Percentiles rank a stretch among this genome's conserved stretches.
Conservation (phyloP, 2,888 invertebrate species). For the Papilio protenor region DNA sequence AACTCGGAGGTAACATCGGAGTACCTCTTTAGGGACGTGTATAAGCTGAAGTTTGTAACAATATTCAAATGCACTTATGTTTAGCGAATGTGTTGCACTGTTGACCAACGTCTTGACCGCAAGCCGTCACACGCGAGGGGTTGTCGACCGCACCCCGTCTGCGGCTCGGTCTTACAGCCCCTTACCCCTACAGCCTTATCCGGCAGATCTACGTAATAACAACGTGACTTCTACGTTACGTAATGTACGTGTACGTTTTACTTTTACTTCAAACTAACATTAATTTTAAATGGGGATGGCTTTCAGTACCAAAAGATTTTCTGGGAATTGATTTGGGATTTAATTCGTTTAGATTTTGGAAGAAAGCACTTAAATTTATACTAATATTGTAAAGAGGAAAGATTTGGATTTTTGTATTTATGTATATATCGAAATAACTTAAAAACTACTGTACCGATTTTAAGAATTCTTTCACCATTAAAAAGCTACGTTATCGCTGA, state of each 20-base stretch:
- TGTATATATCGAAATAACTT: no score
- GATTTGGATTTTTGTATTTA: no score
- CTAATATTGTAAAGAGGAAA: no score
- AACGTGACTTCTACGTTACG: slow-evolving; percentile 45
- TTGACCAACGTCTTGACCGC: slow-evolving; percentile 68
- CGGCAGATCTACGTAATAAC: slow-evolving; percentile 47
- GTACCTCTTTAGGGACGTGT: neutral
- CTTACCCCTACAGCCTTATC: slow-evolving; percentile 35
- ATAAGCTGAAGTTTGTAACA: neutral
- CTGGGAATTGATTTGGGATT: no score
- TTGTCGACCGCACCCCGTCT: slow-evolving; percentile 57
- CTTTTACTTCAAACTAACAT: neutral
- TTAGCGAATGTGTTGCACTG: neutral
- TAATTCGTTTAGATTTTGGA: no score
- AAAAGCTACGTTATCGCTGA: no score
- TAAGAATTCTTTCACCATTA: no score
- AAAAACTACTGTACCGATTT: no score
- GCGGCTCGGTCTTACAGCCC: slow-evolving; percentile 29
- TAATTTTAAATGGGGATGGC: neutral
- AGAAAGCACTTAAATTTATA: no score
- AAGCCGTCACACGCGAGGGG: slow-evolving; percentile 64
- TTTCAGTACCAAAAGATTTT: no score
- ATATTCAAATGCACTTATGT: slow-evolving; percentile 20
- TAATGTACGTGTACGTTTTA: slow-evolving; percentile 44
- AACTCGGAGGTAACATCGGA: neutral